Base-by-base conservation (phyloP, 2,113 vertebrate genomes). In the Cygnus atratus region DNA sequence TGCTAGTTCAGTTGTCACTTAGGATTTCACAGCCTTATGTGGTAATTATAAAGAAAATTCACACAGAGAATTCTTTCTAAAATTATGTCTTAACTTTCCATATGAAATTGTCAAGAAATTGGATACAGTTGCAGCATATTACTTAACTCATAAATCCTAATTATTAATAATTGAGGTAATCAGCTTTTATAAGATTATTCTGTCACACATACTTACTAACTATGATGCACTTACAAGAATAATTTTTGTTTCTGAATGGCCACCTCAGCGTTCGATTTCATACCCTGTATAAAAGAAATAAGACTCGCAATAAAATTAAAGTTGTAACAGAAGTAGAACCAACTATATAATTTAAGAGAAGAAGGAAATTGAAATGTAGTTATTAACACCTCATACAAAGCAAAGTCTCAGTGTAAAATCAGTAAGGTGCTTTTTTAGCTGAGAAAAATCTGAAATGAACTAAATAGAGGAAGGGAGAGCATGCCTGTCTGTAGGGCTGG, bases 151-250 rank as follows among this genome's bases (percentile, higher is more conserved):
- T 84, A 94, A 94, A 88, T 90, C 73, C 77, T 59, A 88, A 82
- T 96, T 88, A 91, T 91, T 95, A 97, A 93, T 93, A 86, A 91
- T 71, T 0, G 17, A 90, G 71, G 70, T 79, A 96, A 87, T 93
- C 70, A 62, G 83, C 92, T 93, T 93, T 82, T 76, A 89, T 48
- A 55, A 54, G 93, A 78, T 91, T 82, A 84, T 71, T 81, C 83
- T 50, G 52, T 93, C 61, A 41, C 62, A 89, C 28, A 25, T 58
- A 52, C 20, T 85, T 83, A 88, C 50, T 84, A 82, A 92, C 44
- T 35, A 19, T 33, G 65, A 63, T 75, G 44, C 90, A 91, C 70
- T 85, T 82, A 65, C 78, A 87, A 17, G 41, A 68, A 29, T 43
- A 52, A 76, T 61, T 82, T 58, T 43, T 26, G 21, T 84, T 96